phyloP scores from a whole-genome alignment of 1,140 invertebrate species.

The Hycleus phaleratus region DNA sequence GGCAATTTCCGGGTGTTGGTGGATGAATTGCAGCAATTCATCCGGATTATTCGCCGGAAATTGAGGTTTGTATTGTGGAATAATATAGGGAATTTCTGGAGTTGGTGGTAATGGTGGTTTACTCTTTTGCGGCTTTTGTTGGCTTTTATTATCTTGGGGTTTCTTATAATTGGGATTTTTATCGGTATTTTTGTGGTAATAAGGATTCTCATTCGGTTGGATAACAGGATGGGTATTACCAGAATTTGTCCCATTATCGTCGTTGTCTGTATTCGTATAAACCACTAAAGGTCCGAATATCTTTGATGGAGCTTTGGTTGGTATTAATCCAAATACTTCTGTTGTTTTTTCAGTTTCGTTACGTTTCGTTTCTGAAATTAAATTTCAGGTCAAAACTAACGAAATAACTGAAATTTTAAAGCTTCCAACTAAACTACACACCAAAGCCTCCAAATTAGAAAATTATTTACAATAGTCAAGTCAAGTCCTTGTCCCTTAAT shows the following conservation, averaged over 20 bases:
- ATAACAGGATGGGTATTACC: slow-evolving; percentile 13
- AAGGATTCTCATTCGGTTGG: slow-evolving; percentile 31
- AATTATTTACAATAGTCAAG: slow-evolving; percentile 14
- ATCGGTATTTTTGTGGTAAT: slow-evolving; percentile 16
- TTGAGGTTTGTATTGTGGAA: neutral
- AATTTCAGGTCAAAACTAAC: slow-evolving; percentile 20
- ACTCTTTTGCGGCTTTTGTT: slow-evolving; percentile 4
- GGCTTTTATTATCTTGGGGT: slow-evolving; percentile 14
- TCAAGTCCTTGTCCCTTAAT: neutral
- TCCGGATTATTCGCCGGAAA: slow-evolving; percentile 24
- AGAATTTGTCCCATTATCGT: slow-evolving; percentile 6
- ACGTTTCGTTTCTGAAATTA: slow-evolving; percentile 20
- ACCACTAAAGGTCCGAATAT: slow-evolving; percentile 32
- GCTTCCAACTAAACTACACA: neutral
- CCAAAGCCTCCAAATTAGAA: neutral
- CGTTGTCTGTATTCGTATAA: slow-evolving; percentile 25
- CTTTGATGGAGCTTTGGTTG: slow-evolving; percentile 32
- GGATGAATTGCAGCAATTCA: slow-evolving; percentile 35
- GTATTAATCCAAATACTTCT: slow-evolving; percentile 8
- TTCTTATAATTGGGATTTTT: slow-evolving; percentile 42
- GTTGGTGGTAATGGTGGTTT: slow-evolving; percentile 6
- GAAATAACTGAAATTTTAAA: neutral
- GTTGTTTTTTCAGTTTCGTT: slow-evolving; percentile 16
- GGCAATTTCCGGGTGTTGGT: slow-evolving; percentile 37
- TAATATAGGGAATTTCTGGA: neutral